Base-by-base conservation (phyloP, 2,797 vertebrate species). In the Bufotes viridis region DNA sequence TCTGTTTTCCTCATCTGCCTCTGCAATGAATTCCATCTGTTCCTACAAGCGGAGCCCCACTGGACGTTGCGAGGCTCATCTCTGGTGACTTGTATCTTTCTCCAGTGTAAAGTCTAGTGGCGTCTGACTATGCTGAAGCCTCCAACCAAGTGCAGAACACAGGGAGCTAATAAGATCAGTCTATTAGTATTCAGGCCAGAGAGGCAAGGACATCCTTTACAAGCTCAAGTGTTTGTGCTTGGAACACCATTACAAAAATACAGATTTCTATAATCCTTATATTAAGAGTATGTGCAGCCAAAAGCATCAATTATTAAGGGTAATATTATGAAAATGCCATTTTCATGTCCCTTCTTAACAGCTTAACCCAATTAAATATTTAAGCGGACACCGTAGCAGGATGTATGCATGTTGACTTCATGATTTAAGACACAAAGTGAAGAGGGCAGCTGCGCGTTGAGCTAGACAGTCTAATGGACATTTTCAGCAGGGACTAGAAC, bases 351-450 rank as follows among this genome's bases (percentile, higher is more conserved):
- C 70, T 70, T 34, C 76, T 80, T 86, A 86, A 86, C 22, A 86
- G 76, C 76, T 86, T 86, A 79, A 57, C 26, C 26, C 63, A 80
- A 86, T 86, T 57, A 86, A 86, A 79, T 79, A 80, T 86, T 86
- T 53, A 80, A 57, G 76, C 55, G 24, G 85, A 79, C 76, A 86
- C 63, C 18, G 26, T 65, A 63, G 83, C 55, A 51, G 72, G 60
- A 78, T 70, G 24, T 29, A 61, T 34, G n/a, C 61, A 79, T 69
- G 63, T 86, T 22, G 18, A 69, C 76, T 67, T 67, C 26, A 79
- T 53, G 72, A 76, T 61, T 85, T 20, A 65, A 75, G 34, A 26
- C 34, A 29, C 26, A 74, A 49, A 84, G 72, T 10, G 14, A 26
- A 63, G 22, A 63, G 8, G 58, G 51, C 24, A 29, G 70, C 34